These are phyloP conservation scores for Parotocinclus haroldoi DNA, from an alignment of 2,797 vertebrate genomes.

Conservation along the genomic window DNA sequence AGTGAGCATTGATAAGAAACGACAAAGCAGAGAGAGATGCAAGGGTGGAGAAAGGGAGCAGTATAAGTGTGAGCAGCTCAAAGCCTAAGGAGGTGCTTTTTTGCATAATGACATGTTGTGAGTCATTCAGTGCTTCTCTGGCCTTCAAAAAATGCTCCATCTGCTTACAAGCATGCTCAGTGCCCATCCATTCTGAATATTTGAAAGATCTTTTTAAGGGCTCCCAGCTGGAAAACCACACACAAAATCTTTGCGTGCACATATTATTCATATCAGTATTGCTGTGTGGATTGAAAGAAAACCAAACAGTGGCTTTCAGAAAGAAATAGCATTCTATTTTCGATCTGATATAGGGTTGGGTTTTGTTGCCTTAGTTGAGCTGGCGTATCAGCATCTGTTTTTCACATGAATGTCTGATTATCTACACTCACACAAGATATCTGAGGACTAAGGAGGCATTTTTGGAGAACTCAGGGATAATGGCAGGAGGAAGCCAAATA, in stretches of 20 bases:
- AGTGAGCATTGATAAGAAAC: no score
- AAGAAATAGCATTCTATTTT: constrained; percentile 42
- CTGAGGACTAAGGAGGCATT: constrained; percentile 13
- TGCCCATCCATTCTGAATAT: constrained; percentile 48
- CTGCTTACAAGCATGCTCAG: constrained; percentile 57
- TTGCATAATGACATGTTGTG: constrained; percentile 59
- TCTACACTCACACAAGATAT: constrained; percentile 11
- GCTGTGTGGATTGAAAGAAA: constrained; percentile 25
- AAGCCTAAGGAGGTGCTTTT: constrained; percentile 44
- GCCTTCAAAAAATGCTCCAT: constrained; percentile 52
- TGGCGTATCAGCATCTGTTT: constrained; percentile 14
- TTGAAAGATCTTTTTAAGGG: constrained; percentile 53
- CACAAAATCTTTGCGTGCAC: constrained; percentile 25
- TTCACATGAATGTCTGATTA: constrained; percentile 30
- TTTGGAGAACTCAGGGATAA: constrained; percentile 4
- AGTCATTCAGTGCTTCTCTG: constrained; percentile 43
- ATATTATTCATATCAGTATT: constrained; percentile 37
- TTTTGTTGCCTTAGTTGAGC: constrained; percentile 7
- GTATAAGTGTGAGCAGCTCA: constrained; percentile 3
- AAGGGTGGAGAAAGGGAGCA: constrained; percentile 1
- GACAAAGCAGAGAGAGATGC: constrained; percentile 6
- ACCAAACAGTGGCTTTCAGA: constrained; percentile 27
- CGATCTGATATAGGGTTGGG: constrained; percentile 26
- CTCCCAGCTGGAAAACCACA: constrained; percentile 49
- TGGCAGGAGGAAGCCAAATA: background rate